Percentiles rank a stretch among this genome's conserved stretches.
Conservation (phyloP, 2,888 invertebrate species). For the Brachypalpus laphriformis region DNA sequence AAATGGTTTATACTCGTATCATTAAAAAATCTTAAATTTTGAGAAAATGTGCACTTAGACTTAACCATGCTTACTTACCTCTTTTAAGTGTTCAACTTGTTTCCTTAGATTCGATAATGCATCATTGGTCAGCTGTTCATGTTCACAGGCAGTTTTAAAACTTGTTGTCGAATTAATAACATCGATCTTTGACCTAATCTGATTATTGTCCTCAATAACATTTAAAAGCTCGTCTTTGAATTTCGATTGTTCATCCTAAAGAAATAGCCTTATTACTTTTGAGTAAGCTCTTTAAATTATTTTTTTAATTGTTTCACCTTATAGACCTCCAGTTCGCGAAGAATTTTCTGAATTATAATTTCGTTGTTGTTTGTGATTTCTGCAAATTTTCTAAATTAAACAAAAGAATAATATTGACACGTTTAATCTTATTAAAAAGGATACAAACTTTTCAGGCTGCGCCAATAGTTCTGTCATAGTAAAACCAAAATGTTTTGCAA, state of each 20-base stretch:
- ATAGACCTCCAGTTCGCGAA: constrained; percentile 68
- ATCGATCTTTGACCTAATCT: constrained; percentile 77
- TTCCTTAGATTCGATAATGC: constrained; percentile 80
- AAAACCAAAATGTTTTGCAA: constrained; percentile 2
- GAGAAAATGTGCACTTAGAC: no score
- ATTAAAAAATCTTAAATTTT: no score
- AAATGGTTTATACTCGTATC: no score
- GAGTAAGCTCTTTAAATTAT: neutral
- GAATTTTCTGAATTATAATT: constrained; percentile 62
- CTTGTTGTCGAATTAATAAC: constrained; percentile 66
- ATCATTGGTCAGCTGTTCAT: constrained; percentile 78
- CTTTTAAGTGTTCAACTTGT: constrained; percentile 81
- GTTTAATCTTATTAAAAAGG: neutral
- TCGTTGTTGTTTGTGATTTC: constrained; percentile 70
- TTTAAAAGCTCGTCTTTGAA: constrained; percentile 78
- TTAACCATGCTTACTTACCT: no score
- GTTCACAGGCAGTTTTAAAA: constrained; percentile 71
- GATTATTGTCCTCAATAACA: constrained; percentile 81
- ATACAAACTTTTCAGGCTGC: constrained; percentile 39
- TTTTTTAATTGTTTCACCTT: constrained; percentile 74
- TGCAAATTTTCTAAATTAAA: constrained; percentile 44
- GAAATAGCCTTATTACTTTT: neutral
- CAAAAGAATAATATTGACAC: neutral
- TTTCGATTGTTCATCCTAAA: constrained; percentile 79
- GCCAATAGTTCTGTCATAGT: constrained; percentile 54